Base-by-base conservation (phyloP, 2,113 vertebrate genomes). In the Tetraodon nigroviridis region DNA sequence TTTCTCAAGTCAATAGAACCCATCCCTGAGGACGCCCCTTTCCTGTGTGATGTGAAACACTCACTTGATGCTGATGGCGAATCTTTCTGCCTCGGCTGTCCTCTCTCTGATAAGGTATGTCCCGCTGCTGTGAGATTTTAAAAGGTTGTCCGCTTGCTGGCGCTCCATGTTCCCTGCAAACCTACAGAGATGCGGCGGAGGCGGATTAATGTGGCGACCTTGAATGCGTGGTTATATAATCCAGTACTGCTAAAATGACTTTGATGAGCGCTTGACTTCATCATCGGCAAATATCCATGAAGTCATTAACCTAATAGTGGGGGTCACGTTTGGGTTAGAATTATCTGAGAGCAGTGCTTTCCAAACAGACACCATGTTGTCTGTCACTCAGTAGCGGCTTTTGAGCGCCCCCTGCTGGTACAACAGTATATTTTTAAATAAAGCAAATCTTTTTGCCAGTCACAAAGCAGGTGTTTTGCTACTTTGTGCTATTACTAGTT, bases 21-120 rank as follows among this genome's bases (percentile, higher is more conserved):
- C 63, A 46, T 29, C 50, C 54, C 7, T 5, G 52, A 73, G 46
- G 58, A 62, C 51, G 44, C 14, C 40, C 13, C 32, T 32, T 42
- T 48, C 6, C 55, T 20, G 49, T 27, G 55, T 16, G 41, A 66
- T 7, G 49, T 18, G 17, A 46, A 52, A 60, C n/a, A 69, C 94
- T 82, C 83, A 99, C 97, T 97, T 98, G 78, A 99, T 98, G 66
- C 97, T 99, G 81, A 99, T 99, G 82, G 97, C 97, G 3, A 97
- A 99, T 58, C 94, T 90, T 84, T 98, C 97, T 0, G 96, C 95
- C 86, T 98, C 97, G 0, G 95, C 95, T 0, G 96, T 94, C 67
- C 97, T 90, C 90, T 99, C 97, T 54, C 96, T 88, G 87, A 99
- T 93, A 67, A 99, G 90, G 90, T 99, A 99, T 8, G 97, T 99